Evolutionary conservation across 2,113 vertebrate species (phyloP).

Genomic region (Rhadina sibilatrix): DNA sequence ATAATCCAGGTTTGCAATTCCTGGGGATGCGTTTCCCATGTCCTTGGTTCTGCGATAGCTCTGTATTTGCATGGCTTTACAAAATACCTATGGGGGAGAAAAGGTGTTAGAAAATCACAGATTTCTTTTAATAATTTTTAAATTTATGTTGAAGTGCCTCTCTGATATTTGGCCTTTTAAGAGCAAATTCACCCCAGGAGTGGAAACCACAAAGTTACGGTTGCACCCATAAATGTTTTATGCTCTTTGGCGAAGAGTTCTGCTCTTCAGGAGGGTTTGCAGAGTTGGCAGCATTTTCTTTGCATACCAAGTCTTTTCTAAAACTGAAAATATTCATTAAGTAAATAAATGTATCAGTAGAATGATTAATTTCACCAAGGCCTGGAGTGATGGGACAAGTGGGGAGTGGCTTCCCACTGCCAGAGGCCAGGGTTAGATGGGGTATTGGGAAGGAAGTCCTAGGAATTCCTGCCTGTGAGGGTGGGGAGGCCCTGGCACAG

Average conservation of each 20-base stretch:
- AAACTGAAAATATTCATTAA: background rate
- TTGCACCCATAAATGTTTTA: background rate
- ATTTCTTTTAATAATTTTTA: background rate
- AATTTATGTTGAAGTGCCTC: background rate
- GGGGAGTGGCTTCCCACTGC: background rate
- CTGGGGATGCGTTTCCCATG: accelerated
- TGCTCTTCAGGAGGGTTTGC: background rate
- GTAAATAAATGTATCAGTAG: background rate
- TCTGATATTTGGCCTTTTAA: background rate
- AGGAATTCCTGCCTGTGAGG: background rate
- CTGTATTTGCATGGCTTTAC: background rate
- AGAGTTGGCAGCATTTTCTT: background rate
- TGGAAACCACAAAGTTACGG: background rate
- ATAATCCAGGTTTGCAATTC: background rate
- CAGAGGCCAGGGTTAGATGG: background rate
- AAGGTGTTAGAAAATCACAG: background rate
- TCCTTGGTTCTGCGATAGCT: background rate
- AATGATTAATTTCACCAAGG: background rate
- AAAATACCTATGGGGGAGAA: accelerated
- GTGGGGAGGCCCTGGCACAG: background rate
- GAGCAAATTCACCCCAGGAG: background rate
- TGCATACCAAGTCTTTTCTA: background rate
- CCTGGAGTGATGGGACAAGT: background rate
- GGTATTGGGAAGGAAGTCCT: background rate
- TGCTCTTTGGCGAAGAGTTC: background rate